Base-by-base conservation (phyloP, 2,888 invertebrate species). In the Zhengitettix transpicula region DNA sequence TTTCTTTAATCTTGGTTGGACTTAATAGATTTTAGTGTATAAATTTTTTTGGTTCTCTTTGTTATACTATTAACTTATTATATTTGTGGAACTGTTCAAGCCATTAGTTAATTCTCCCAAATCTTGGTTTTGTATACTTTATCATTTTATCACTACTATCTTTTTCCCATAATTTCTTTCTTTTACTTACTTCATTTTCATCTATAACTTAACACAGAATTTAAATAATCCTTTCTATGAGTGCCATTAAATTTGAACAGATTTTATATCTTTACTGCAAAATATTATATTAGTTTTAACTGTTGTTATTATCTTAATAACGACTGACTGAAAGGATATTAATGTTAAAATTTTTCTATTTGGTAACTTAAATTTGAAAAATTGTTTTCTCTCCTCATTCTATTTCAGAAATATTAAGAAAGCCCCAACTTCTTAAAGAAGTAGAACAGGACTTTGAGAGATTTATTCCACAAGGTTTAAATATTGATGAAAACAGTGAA, bases 281-380 rank as follows among this genome's bases (percentile, higher is more conserved):
- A 54, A 14, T 14, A 54, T 14, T 17, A 54, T 16, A 3, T 54
- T 16, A 16, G 14, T 67, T 69, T 64, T 72, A 72, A 62, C 65
- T 70, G 17, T 66, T 65, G 42, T 52, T 40, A 53, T 57, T n/a
- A 44, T 59, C 56, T 52, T 52, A 60, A 60, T 58, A 10, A 47
- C 9, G 57, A 9, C 28, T 28, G 28, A 7, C 28, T 28, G 28
- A 28, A 28, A 28, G 2, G 28, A 28, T 28, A 28, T 28, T 28
- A n/a, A 28, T 28, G 28, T 28, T 28, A 28, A 28, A 28, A 28
- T 5, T 28, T 28, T 5, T 47, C 47, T 47, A n/a, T n/a, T n/a
- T 5, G 8, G 2, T 12, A 15, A 47, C 1, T 47, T 47, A 5
- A 47, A 15, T 47, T 47, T 47, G 12, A 47, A n/a, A 5, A n/a